Evolutionary conservation across 2,113 vertebrate species (phyloP), one percentile per base, ranked within the genome.

Genomic region (Columba livia): DNA sequence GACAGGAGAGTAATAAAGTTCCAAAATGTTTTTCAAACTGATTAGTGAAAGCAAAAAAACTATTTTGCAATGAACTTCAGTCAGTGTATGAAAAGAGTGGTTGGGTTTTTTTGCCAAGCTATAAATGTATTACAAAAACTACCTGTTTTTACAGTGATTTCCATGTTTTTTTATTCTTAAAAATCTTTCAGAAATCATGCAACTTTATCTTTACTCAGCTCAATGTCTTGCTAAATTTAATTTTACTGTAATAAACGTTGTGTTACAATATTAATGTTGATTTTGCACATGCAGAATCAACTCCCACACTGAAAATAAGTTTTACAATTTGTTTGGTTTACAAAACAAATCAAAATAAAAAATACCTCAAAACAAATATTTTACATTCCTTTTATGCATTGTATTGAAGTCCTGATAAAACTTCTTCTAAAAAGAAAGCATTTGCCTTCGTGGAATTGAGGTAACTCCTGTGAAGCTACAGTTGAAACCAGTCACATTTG

Each of bases 281-380:
- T 96, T 97, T 93, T 90, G 75, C 72, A 82, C 85, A 79, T 93
- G 77, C 67, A 79, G 75, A 97, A 91, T 94, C 85, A 91, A 61
- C 90, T 96, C 48, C 54, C 85, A 71, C 79, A 47, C 36, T 82
- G 44, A 94, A 95, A 96, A 74, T 89, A 95, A 78, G 84, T 82
- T 86, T 70, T 85, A 71, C n/a, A 34, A 85, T 95, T 79, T 96
- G 81, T 85, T 95, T 89, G 72, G 77, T 96, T 98, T 97, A 93
- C 66, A 97, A 96, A 97, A 96, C 74, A 91, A 95, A 96, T 92
- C 36, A 83, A 96, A 95, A 90, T 82, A 61, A 85, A 89, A 96
- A 93, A 83, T 89, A 79, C n/a, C 32, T 10, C 36, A 38, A 95
- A 95, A 85, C 83, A 97, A 97, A 97, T 97, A 94, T 88, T 97